Conservation (phyloP, 2,113 vertebrate species). For the Chamaetylas fuelleborni region DNA sequence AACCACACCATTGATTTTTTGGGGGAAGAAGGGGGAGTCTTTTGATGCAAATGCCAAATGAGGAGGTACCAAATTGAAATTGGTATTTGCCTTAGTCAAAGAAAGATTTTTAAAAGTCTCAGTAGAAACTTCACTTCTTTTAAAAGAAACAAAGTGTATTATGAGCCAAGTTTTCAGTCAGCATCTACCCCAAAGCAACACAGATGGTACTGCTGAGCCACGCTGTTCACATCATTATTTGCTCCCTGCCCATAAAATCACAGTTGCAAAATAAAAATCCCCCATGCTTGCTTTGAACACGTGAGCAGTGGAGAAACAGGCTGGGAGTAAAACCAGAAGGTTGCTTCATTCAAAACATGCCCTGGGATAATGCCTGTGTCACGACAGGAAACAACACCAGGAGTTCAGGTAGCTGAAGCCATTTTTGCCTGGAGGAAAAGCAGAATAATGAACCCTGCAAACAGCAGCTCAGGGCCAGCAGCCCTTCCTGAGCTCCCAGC, state of each 20-base stretch:
- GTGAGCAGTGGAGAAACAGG: neutral
- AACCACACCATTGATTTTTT: neutral
- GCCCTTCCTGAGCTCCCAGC: rapidly evolving
- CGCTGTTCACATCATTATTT: neutral
- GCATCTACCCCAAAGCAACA: neutral
- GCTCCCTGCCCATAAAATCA: neutral
- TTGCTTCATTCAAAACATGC: neutral
- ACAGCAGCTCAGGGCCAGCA: neutral
- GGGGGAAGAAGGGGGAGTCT: neutral
- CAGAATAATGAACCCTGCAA: neutral
- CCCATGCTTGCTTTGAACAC: neutral
- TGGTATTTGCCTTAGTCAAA: neutral
- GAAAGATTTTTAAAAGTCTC: neutral
- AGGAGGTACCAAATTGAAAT: neutral
- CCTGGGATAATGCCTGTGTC: neutral
- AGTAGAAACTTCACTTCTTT: neutral
- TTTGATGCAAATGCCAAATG: neutral
- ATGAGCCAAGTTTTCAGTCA: neutral
- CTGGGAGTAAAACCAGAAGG: neutral
- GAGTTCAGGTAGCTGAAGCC: neutral
- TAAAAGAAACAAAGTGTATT: neutral
- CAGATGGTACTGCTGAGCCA: neutral
- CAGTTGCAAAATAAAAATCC: slow-evolving; percentile 5
- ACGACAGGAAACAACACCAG: neutral
- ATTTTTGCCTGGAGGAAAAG: neutral